A percentile compares a stretch with the other conserved stretches of the same genome.
Evolutionary conservation across 2,888 invertebrate species (phyloP).

Genomic region (Oscheius sp.): DNA sequence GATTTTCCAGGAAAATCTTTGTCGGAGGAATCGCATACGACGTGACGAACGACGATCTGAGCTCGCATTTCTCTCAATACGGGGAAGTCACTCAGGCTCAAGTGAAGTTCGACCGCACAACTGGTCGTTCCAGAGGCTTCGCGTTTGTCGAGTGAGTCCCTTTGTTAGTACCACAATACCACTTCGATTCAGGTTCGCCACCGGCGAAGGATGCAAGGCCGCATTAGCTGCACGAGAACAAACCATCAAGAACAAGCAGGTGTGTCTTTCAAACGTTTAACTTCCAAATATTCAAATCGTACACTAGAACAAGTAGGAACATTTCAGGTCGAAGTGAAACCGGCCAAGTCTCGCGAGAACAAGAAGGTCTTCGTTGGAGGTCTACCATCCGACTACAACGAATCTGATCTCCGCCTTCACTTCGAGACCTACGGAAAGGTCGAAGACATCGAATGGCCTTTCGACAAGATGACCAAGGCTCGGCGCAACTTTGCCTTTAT

Average conservation of each 20-base stretch:
- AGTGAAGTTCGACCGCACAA: slow-evolving; percentile 73
- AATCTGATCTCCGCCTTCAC: slow-evolving; percentile 70
- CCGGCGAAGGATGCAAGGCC: slow-evolving; percentile 68
- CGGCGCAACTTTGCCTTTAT: slow-evolving; percentile 73
- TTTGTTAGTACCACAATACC: no score
- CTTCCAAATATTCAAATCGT: no score
- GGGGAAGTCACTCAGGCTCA: slow-evolving; percentile 71
- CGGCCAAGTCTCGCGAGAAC: slow-evolving; percentile 73
- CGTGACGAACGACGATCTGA: slow-evolving; percentile 71
- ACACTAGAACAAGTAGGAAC: not conserved
- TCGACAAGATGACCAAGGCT: slow-evolving; percentile 68
- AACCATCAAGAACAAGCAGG: slow-evolving; percentile 69
- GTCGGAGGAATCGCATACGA: slow-evolving; percentile 74
- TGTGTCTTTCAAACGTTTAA: slow-evolving; percentile 7
- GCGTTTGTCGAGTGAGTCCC: slow-evolving; percentile 69
- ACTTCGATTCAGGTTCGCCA: slow-evolving; percentile 53
- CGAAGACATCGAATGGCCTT: slow-evolving; percentile 73
- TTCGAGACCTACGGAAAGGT: slow-evolving; percentile 73
- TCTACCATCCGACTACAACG: slow-evolving; percentile 71
- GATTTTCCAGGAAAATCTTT: slow-evolving; percentile 72
- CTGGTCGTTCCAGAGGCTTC: slow-evolving; percentile 73
- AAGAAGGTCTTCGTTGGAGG: slow-evolving; percentile 74
- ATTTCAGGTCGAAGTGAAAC: slow-evolving; percentile 71
- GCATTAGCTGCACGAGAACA: slow-evolving; percentile 70
- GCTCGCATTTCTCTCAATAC: slow-evolving; percentile 68